Base-by-base conservation (phyloP, 1,140 invertebrate species). In the Marisa cornuarietis region DNA sequence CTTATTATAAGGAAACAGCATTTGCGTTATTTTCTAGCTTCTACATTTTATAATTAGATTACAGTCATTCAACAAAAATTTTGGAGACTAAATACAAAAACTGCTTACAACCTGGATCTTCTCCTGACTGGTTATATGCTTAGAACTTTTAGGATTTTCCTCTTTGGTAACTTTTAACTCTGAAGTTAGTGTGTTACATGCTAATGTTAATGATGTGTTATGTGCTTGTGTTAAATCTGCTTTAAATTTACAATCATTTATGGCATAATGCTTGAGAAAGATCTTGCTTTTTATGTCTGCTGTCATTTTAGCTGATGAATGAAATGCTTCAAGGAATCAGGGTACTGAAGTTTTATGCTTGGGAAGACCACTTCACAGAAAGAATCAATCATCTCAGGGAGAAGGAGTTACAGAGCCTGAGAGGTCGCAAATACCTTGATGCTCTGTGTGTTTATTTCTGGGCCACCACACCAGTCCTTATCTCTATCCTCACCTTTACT, bases 391-490 rank as follows among this genome's bases (percentile, higher is more conserved):
- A 90, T 31, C 77, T 90, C 20, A 66, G 89, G 77, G 77, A 84
- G 54, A 85, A 87, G 24, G 90, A 91, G 82, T 80, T 91, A 49
- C 84, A 85, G 62, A 88, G 87, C 84, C 75, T 91, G 54, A 89
- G 87, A 82, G 94, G 94, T 24, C 93, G 97, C 82, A 99, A 99
- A 92, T 99, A 99, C 91, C 90, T 99, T 80, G 98, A 99, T 92
- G 98, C 98, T n/a, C 90, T 98, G 71, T 99, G 98, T 92, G 98
- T 99, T 4, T 99, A 97, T 90, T 96, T 99, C 90, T 99, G 98
- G 98, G 98, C 98, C 1, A 98, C 97, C 13, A 99, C 98, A n/a
- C 98, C 98, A 0, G 95, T 99, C 69, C 87, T 99, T 4, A 98
- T 99, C 82, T 95, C 97, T 3, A 94, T 98, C 76, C 92, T 98